Evolutionary conservation across 2,888 invertebrate genomes (phyloP), one percentile per base, ranked within the genome.

Genomic region (Drosophila ochracea): DNA sequence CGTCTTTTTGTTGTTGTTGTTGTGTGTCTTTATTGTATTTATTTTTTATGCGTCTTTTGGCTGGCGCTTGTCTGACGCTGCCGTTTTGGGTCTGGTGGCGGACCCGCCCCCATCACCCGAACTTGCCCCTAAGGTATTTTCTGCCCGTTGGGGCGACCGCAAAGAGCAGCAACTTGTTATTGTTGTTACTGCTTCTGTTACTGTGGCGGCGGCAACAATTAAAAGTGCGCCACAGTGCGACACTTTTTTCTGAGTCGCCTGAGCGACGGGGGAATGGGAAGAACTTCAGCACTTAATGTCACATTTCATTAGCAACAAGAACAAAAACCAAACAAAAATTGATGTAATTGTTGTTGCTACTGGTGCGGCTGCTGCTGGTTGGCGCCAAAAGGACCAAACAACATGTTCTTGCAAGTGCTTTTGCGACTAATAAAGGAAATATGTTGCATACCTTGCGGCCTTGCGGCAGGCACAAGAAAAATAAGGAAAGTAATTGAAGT

Each of bases 1-100:
- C 19, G 3, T 57, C 11, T 58, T 9, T 31, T 31, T 61, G 3
- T 21, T 60, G 33, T 31, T 49, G 33, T 65, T 68, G 59, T 58
- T 62, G 47, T 21, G 25, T 41, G 54, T 67, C 65, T 73, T 71
- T 79, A 54, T 76, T 73, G 70, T 69, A 68, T 72, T 66, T 72
- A 68, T 87, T 84, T 84, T 84, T 74, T 80, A 79, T 78, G 88
- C 85, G 85, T 85, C 76, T 84, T 88, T 83, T 88, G 88, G 85
- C 88, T 82, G 76, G 73, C 84, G 70, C 71, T 80, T 74, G 88
- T 87, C 88, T 82, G 83, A 61, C 13, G 57, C 41, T 30, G 57
- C 39, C 19, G 19, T 39, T 39, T 11, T n/a, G 50, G 55, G 25
- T 35, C 50, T 50, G 55, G 9, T 30, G 39, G 41, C 41, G 21